A percentile compares a stretch with the other conserved stretches of the same genome.
Evolutionary conservation across 2,113 vertebrate species (phyloP).

Genomic region (Phalacrocorax aristotelis): DNA sequence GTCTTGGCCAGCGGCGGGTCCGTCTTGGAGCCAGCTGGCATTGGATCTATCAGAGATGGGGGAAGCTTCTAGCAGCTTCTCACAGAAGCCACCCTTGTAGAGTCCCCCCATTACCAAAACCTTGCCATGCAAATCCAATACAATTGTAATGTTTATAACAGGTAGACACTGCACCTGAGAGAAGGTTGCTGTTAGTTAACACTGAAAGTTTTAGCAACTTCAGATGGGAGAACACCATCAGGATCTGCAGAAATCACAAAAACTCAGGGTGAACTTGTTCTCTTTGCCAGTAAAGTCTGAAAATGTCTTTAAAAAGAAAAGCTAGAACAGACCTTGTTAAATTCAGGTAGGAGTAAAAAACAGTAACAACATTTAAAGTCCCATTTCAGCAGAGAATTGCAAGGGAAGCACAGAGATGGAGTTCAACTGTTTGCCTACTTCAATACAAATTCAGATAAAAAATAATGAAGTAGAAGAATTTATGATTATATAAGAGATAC

Average conservation of each 20-base stretch:
- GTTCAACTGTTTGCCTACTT: not conserved
- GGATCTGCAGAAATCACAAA: not conserved
- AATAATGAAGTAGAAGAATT: not conserved
- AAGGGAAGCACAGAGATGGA: not conserved
- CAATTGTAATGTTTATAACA: not conserved
- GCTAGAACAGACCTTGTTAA: not conserved
- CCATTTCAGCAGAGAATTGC: not conserved
- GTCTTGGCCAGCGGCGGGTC: not conserved
- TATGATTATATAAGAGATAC: not conserved
- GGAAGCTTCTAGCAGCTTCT: not conserved
- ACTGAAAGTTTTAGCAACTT: not conserved
- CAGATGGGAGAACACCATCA: not conserved
- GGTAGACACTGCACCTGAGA: not conserved
- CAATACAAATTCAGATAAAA: not conserved
- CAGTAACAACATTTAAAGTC: not conserved
- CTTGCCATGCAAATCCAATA: not conserved
- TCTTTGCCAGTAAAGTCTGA: not conserved
- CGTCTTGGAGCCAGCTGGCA: accelerated
- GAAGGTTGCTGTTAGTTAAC: not conserved
- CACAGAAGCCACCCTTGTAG: too few species aligned
- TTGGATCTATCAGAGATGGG: accelerated
- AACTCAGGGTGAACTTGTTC: not conserved
- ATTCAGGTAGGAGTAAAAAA: not conserved
- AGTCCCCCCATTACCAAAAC: not conserved
- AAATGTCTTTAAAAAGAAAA: not conserved